Evolutionary conservation across 2,113 vertebrate species (phyloP), one percentile per base, ranked within the genome.

Genomic region (Scartelaos histophorus): DNA sequence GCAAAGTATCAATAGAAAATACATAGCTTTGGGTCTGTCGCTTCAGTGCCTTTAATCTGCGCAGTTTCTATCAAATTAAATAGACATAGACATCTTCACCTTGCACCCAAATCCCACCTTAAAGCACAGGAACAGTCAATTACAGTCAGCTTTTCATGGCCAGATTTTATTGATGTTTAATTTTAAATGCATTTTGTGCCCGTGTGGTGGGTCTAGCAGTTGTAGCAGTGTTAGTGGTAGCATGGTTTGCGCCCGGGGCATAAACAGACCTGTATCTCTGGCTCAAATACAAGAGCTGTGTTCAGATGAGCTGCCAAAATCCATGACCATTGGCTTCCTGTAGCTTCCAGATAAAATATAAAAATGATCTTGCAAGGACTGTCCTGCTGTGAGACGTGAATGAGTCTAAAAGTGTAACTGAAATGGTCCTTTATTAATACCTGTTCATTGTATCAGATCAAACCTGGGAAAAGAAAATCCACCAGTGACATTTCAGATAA

Each of bases 221-320:
- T 43, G 38, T 43, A 43, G 38, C 38, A 10, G 38, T 43, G 38
- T 43, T 43, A 43, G 53, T n/a, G n/a, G 56, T 5, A 5, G 22
- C 53, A 56, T 11, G 51, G 51, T 74, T 81, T 29, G 51, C 22
- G 82, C 83, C 75, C 65, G 5, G 1, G 74, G 82, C 80, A 62
- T 80, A 80, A 85, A 88, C 78, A 83, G 70, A 35, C 53, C 75
- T 46, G 69, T 77, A 75, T 81, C 74, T 67, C 19, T 75, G 43
- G 47, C 13, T 64, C 60, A 34, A 79, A 72, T 71, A 54, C 69
- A 68, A 69, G 43, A 82, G 68, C 66, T 24, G 70, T 45, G 77
- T 72, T 85, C 73, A 81, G 69, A 85, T 46, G 53, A 80, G 74
- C 69, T 81, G 79, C 75, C 73, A 54, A 84, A 29, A 64, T 45